A percentile compares a stretch with the other conserved stretches of the same genome.
Conservation (phyloP, 92 coral and sea anemone species). For the Umimayanthus chanpuru region DNA sequence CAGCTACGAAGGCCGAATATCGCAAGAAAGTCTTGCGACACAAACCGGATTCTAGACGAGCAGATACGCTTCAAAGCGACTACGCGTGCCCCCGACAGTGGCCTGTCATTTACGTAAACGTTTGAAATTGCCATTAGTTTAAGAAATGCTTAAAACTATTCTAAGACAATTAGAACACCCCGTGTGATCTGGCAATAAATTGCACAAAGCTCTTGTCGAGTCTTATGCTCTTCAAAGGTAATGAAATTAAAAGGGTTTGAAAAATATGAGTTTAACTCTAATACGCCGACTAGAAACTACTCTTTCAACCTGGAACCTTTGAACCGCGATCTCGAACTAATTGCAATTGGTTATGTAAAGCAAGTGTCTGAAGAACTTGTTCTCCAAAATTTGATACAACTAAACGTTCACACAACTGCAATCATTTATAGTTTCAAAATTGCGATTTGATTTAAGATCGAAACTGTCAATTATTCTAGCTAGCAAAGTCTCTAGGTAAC, state of each 20-base stretch:
- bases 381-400: background rate
- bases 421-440: background rate
- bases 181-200: background rate
- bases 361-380: background rate
- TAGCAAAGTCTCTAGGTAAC: too few relatives aligned
- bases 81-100: background rate
- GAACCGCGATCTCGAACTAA: background rate
- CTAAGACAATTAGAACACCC: conserved; percentile 2
- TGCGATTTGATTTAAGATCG: background rate
- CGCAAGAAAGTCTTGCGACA: background rate
- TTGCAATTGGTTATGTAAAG: background rate
- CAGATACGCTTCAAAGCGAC: background rate
- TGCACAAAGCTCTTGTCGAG: background rate
- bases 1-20: background rate
- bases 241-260: background rate
- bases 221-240: background rate
- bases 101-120: background rate
- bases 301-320: background rate
- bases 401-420: background rate
- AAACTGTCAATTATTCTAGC: too few relatives aligned
- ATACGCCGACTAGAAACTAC: background rate
- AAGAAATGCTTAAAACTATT: background rate
- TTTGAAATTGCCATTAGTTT: background rate
- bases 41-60: background rate
- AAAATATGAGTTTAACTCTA: background rate